Percentiles rank a stretch among this genome's conserved stretches.
Conservation (phyloP, 2,888 invertebrate species). For the Drosophila flavopinicola region DNA sequence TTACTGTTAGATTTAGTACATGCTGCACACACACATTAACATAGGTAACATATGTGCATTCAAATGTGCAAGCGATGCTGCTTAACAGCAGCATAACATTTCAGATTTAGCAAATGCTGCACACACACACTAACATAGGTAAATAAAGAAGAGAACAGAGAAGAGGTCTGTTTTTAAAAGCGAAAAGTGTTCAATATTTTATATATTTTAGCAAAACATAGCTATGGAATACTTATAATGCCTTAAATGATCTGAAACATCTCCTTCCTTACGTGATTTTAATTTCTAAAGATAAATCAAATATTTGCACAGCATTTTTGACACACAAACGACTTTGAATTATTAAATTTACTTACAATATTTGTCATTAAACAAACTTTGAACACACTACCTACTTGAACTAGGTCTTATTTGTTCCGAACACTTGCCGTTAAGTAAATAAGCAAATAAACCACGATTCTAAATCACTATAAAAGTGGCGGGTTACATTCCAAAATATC, state of each 20-base stretch:
- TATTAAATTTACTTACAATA: not conserved
- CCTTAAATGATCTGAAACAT: no score
- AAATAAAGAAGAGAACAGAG: no score
- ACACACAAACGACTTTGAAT: not conserved
- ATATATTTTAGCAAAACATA: no score
- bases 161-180: no score
- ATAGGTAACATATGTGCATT: no score
- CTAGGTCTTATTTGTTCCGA: slow-evolving; percentile 11
- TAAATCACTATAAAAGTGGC: slow-evolving; percentile 27
- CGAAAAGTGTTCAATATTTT: no score
- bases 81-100: slow-evolving; percentile 29
- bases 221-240: no score
- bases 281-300: no score
- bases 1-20: slow-evolving; percentile 11
- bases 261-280: no score
- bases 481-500: not conserved
- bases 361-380: slow-evolving; percentile 2
- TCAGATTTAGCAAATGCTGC: slow-evolving; percentile 4
- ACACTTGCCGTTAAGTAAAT: slow-evolving; percentile 25
- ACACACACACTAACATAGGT: no score
- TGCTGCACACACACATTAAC: no score
- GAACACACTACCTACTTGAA: slow-evolving; percentile 9
- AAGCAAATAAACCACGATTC: not conserved
- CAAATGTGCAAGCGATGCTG: not conserved
- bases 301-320: not conserved